These are phyloP conservation scores for Mobula hypostoma DNA, from an alignment of 2,113 vertebrate genomes.

Conservation along the genomic window DNA sequence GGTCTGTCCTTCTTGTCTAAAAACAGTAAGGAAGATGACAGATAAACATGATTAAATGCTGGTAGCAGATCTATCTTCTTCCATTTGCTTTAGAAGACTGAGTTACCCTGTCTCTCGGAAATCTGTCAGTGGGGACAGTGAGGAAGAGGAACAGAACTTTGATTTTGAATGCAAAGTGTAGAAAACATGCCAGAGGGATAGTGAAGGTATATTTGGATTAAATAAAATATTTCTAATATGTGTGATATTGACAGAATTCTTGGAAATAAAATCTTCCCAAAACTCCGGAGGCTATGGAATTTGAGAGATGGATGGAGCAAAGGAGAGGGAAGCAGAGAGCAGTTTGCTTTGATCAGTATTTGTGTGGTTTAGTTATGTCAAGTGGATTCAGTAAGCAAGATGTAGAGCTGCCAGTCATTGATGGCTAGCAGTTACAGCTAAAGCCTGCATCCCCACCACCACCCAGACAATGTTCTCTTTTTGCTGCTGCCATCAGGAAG, in stretches of 20 bases:
- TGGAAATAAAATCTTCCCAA: neutral
- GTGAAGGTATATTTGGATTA: neutral
- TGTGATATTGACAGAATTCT: neutral
- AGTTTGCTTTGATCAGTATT: slow-evolving; percentile 14
- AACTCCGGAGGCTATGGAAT: neutral
- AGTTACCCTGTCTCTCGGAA: slow-evolving; percentile 1
- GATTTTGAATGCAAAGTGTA: neutral
- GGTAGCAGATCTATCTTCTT: slow-evolving; percentile 12
- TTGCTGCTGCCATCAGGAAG: too few species aligned
- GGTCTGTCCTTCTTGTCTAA: neutral
- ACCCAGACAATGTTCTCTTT: neutral
- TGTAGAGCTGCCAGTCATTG: neutral
- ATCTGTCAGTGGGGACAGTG: neutral
- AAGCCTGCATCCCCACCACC: too few species aligned
- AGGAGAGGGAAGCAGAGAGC: too few species aligned
- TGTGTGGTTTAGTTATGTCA: neutral
- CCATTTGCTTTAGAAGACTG: neutral
- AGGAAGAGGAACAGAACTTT: neutral
- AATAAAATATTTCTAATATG: neutral
- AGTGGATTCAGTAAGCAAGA: neutral
- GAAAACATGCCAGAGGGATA: neutral
- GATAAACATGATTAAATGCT: neutral
- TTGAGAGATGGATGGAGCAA: neutral
- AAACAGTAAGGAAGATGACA: neutral
- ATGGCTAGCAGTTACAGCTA: neutral